Evolutionary conservation across 2,797 vertebrate genomes (phyloP).

Genomic region (Dendrocincla tyrannina): DNA sequence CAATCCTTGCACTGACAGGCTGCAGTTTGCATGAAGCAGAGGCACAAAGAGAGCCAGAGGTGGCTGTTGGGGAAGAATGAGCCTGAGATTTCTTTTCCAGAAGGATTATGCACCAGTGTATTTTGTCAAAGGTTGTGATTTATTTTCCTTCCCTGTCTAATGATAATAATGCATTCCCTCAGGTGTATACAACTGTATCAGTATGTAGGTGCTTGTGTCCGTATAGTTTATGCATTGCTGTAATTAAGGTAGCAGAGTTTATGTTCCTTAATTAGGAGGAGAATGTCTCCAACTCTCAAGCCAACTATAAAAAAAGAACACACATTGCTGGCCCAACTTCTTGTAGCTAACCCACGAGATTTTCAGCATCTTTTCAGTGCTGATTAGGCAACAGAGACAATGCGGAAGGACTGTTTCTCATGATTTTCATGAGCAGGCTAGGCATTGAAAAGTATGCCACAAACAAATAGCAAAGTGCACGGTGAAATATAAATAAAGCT

Average conservation of each 20-base stretch:
- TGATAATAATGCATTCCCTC: background rate
- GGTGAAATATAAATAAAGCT: background rate
- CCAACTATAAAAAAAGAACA: background rate
- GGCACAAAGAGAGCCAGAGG: background rate
- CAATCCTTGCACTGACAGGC: background rate
- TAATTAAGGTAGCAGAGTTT: constrained; percentile 22
- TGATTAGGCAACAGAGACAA: background rate
- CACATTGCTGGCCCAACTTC: background rate
- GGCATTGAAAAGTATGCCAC: background rate
- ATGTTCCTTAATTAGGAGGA: constrained; percentile 21
- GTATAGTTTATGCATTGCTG: background rate
- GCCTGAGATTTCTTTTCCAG: background rate
- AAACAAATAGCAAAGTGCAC: background rate
- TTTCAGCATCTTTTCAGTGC: background rate
- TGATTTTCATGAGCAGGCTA: background rate
- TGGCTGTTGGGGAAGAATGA: background rate
- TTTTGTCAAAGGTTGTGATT: background rate
- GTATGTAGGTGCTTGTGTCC: background rate
- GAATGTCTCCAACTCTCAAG: background rate
- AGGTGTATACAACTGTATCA: background rate
- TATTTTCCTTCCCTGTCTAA: background rate
- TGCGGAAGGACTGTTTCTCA: background rate
- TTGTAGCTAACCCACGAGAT: background rate
- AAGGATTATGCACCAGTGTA: background rate
- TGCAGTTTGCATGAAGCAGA: background rate